Conservation (phyloP, 2,797 vertebrate genomes). For the Caiman crocodilus region DNA sequence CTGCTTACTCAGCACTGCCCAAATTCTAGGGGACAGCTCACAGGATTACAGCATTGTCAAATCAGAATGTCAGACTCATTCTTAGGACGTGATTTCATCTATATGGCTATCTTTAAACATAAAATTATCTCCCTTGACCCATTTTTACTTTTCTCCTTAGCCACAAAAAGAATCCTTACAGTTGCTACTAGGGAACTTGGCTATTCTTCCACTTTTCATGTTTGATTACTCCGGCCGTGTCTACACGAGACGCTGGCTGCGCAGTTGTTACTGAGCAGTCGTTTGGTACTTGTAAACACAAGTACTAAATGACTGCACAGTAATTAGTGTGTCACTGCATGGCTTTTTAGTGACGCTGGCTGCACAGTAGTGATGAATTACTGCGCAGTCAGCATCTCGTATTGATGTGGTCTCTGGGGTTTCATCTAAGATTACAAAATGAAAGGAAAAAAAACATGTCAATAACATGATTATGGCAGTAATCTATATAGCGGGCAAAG, state of each 20-base stretch:
- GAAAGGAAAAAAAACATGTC: fast-evolving
- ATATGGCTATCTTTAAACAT: neutral
- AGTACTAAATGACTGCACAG: too few species aligned
- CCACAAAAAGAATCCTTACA: neutral
- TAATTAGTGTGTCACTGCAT: too few species aligned
- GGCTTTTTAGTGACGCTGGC: too few species aligned
- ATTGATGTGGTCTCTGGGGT: too few species aligned
- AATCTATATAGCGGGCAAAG: neutral
- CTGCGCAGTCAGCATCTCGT: too few species aligned
- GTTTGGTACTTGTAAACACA: too few species aligned
- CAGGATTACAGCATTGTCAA: neutral
- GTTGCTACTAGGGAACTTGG: fast-evolving
- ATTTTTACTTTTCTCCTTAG: neutral
- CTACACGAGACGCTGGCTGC: too few species aligned
- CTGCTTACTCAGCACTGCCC: neutral
- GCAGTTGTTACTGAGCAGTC: too few species aligned
- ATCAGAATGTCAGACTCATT: neutral
- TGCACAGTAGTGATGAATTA: too few species aligned
- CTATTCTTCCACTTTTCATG: neutral
- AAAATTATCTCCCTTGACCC: neutral
- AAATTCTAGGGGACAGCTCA: neutral
- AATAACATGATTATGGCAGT: fast-evolving
- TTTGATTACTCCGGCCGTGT: neutral
- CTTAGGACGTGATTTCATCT: neutral
- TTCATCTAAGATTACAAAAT: fast-evolving